A percentile compares a stretch with the other conserved stretches of the same genome.
Conservation (phyloP, 2,113 vertebrate species). For the Ptyas mucosa region DNA sequence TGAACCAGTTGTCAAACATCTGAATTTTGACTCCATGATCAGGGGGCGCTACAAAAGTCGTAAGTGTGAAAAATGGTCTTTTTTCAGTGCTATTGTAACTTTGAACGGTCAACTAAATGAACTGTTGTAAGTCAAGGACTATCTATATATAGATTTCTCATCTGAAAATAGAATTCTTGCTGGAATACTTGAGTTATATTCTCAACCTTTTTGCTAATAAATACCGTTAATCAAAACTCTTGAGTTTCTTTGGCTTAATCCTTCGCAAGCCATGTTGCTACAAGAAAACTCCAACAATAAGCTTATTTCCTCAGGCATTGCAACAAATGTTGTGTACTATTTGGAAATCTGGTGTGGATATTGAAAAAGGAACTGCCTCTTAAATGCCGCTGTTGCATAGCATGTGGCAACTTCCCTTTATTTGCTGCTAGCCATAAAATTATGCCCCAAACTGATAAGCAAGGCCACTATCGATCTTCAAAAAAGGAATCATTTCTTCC, state of each 20-base stretch:
- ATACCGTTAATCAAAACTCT: neutral
- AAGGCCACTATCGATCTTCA: neutral
- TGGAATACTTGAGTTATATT: neutral
- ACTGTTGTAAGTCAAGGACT: no score
- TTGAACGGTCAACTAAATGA: no score
- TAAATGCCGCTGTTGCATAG: neutral
- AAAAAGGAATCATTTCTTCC: neutral
- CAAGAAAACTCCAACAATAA: neutral
- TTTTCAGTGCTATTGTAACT: no score
- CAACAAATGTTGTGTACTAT: neutral
- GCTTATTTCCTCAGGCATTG: neutral
- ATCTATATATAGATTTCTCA: neutral
- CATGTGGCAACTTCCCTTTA: neutral
- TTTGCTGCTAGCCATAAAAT: neutral
- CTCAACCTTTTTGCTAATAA: neutral
- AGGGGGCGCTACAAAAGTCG: no score
- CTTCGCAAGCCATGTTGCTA: neutral
- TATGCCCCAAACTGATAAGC: neutral
- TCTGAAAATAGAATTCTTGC: neutral
- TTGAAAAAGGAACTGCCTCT: neutral
- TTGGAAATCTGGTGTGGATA: neutral
- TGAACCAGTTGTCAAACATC: no score
- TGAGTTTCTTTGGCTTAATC: neutral
- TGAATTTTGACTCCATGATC: no score
- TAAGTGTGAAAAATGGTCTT: no score